Evolutionary conservation across 2,888 invertebrate genomes (phyloP).

Genomic region (Caenorhabditis uteleia): DNA sequence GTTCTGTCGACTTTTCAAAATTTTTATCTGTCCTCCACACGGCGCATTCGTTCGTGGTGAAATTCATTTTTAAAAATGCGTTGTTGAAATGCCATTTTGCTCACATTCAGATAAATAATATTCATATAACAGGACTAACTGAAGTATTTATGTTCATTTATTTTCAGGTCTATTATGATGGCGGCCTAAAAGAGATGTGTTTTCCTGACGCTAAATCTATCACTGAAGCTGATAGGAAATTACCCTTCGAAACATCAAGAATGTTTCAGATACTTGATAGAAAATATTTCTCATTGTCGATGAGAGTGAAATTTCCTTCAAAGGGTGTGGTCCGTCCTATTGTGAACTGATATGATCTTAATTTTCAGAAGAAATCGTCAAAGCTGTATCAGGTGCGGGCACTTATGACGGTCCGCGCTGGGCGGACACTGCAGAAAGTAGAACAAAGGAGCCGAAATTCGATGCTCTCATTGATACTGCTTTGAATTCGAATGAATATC

Average conservation of each 20-base stretch:
- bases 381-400: conserved; percentile 11
- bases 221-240: conserved; percentile 12
- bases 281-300: conserved; percentile 48
- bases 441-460: background rate
- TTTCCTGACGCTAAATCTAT: conserved; percentile 11
- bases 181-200: conserved; percentile 28
- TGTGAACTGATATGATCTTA: background rate
- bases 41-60: no score
- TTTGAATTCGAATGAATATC: no score
- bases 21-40: no score
- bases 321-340: conserved; percentile 11
- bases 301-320: conserved; percentile 52
- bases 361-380: conserved; percentile 34
- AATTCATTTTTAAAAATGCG: no score
- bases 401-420: conserved; percentile 36
- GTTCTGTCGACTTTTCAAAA: no score
- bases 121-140: no score
- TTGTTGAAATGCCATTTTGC: no score
- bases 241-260: conserved; percentile 36
- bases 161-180: conserved; percentile 49
- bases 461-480: background rate
- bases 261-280: conserved; percentile 58
- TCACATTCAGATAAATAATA: no score
- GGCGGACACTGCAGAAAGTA: conserved; percentile 22
- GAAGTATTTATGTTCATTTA: no score